phyloP scores from a whole-genome alignment of 1,140 invertebrate species.

The Whitmania pigra region DNA sequence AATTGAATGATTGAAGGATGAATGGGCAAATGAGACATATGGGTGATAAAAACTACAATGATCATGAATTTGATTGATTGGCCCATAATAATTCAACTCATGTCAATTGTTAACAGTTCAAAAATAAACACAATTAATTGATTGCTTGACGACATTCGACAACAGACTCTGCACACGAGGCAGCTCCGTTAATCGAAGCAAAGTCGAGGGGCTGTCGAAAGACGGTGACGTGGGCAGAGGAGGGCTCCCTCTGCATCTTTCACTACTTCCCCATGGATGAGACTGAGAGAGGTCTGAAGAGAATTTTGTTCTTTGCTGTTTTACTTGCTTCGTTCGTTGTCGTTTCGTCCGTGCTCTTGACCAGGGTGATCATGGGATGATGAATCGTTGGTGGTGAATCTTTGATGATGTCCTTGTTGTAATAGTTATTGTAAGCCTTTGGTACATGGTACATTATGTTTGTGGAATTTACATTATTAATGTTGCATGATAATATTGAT shows the following conservation, averaged over 20 bases:
- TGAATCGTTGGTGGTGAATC: too few species aligned
- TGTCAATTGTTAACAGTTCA: too few species aligned
- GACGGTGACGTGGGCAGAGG: slow-evolving; percentile 64
- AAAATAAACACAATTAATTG: too few species aligned
- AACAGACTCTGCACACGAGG: background rate
- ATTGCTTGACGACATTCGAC: background rate
- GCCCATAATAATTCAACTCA: too few species aligned
- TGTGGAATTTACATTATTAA: too few species aligned
- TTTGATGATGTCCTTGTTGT: too few species aligned
- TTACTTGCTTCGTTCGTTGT: background rate
- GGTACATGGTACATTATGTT: too few species aligned
- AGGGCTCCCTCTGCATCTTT: slow-evolving; percentile 57
- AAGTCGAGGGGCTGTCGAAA: slow-evolving; percentile 48
- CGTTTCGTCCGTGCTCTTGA: too few species aligned
- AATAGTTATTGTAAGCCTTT: too few species aligned
- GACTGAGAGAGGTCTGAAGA: slow-evolving; percentile 58
- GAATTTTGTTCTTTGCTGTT: slow-evolving; percentile 10
- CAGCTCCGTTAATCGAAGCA: background rate
- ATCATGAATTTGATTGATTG: background rate
- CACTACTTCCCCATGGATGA: slow-evolving; percentile 84
- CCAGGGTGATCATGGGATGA: too few species aligned
- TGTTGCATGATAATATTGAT: too few species aligned
- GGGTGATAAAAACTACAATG: too few species aligned
- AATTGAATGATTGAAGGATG: background rate
- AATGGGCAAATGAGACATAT: background rate